A percentile compares a stretch with the other conserved stretches of the same genome.
Evolutionary conservation across 2,797 vertebrate species (phyloP).

Genomic region (Syngnathus acus): DNA sequence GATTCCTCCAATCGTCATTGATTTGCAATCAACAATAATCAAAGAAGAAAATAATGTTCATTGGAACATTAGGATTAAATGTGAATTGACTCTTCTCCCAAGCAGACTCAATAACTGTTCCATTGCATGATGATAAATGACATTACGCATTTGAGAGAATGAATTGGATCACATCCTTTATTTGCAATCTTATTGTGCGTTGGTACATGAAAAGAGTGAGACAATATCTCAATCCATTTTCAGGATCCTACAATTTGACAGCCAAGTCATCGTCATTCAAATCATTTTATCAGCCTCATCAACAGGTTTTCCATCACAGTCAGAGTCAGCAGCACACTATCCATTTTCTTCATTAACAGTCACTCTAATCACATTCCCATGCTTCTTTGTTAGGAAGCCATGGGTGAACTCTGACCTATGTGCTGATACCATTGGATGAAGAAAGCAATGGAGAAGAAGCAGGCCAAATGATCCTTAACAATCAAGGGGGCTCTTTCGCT

Average conservation of each 20-base stretch:
- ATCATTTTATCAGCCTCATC: conserved; percentile 12
- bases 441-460: conserved; percentile 29
- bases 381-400: conserved; percentile 60
- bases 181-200: conserved; percentile 17
- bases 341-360: conserved; percentile 57
- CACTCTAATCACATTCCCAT: conserved; percentile 60
- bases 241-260: conserved; percentile 6
- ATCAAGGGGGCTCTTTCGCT: background rate
- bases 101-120: too few species aligned
- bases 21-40: background rate
- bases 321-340: conserved; percentile 34
- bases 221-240: background rate
- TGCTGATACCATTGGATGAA: conserved; percentile 51
- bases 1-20: background rate
- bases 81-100: background rate
- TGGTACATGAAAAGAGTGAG: conserved; percentile 14
- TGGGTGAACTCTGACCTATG: conserved; percentile 54
- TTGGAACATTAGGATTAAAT: background rate
- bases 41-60: background rate
- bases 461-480: background rate
- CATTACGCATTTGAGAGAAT: conserved; percentile 6
- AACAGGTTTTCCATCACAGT: conserved; percentile 41
- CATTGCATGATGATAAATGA: background rate
- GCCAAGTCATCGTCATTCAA: conserved; percentile 5
- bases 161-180: conserved; percentile 26